These are phyloP conservation scores for Microhierax caerulescens DNA, from an alignment of 2,797 vertebrate genomes.

Conservation along the genomic window DNA sequence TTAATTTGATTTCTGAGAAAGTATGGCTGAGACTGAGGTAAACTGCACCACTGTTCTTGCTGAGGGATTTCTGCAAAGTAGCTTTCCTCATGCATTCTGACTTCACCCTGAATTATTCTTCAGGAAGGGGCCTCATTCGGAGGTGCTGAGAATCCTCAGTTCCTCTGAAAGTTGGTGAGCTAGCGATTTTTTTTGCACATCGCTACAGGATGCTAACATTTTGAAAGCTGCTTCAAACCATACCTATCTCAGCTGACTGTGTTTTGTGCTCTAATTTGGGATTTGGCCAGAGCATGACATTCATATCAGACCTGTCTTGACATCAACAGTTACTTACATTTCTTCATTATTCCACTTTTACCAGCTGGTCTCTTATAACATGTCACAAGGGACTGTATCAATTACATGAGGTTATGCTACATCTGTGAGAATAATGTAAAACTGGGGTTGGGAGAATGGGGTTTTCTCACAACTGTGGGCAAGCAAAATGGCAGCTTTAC, in stretches of 20 bases:
- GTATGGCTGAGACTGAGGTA: not conserved
- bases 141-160: not conserved
- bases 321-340: constrained; percentile 7
- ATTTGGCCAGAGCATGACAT: not conserved
- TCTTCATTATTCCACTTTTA: constrained; percentile 31
- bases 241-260: not conserved
- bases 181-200: not conserved
- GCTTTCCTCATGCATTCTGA: not conserved
- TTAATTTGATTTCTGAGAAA: not conserved
- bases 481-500: not conserved
- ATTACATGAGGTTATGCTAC: constrained; percentile 15
- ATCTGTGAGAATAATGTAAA: not conserved
- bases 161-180: not conserved
- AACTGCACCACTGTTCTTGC: not conserved
- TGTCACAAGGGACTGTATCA: constrained; percentile 3
- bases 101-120: not conserved
- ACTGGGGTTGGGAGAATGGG: not conserved
- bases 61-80: not conserved
- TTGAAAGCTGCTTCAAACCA: not conserved
- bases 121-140: not conserved
- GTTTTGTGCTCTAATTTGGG: not conserved
- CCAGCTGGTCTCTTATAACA: constrained; percentile 32
- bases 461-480: not conserved
- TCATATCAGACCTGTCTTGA: not conserved
- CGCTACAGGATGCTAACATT: not conserved